Base-by-base conservation (phyloP, 2,797 vertebrate species). In the Myotis myotis region DNA sequence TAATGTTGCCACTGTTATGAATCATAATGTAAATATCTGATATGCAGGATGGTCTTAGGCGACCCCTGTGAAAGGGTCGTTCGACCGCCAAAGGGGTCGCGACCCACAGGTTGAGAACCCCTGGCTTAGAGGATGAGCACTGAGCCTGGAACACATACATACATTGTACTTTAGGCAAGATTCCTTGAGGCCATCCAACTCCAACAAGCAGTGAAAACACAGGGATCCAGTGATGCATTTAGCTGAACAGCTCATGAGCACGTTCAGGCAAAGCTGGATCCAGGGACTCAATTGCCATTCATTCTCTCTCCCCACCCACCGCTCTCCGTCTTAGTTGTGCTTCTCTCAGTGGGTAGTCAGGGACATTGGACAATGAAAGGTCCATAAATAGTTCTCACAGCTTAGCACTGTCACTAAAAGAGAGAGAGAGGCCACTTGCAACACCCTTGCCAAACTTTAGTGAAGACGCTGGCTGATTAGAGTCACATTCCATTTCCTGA, bases 251-350 rank as follows among this genome's bases (percentile, higher is more conserved):
- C 55, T 36, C 47, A 25, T 47, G 44, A 9, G 28, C 22, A 30
- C 17, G 76, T 89, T 94, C 86, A 93, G 87, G 76, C 75, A 90
- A 41, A 28, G 70, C 70, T 82, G 38, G 55, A 90, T 60, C 62
- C 30, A 79, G 93, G 53, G 25, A 49, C 19, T 78, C n/a, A 49
- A 6, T 6, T 36, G 44, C 28, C 66, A 49, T 20, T 30, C 41
- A 23, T n/a, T 30, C 9, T 49, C 51, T n/a, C 19, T 23, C 47
- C 11, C 38, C n/a, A 8, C 1, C 13, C 28, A 4, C 22, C 47
- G 5, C 12, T 19, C 55, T 82, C 60, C 44, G 6, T n/a, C 53
- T 94, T 49, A 79, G 1, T 30, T 70, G 16, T 41, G 55, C 60
- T 87, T 84, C 81, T 81, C 62, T 93, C 44, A 33, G n/a, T 49